Conservation (phyloP, 2,113 vertebrate genomes). For the Empidonax alnorum region DNA sequence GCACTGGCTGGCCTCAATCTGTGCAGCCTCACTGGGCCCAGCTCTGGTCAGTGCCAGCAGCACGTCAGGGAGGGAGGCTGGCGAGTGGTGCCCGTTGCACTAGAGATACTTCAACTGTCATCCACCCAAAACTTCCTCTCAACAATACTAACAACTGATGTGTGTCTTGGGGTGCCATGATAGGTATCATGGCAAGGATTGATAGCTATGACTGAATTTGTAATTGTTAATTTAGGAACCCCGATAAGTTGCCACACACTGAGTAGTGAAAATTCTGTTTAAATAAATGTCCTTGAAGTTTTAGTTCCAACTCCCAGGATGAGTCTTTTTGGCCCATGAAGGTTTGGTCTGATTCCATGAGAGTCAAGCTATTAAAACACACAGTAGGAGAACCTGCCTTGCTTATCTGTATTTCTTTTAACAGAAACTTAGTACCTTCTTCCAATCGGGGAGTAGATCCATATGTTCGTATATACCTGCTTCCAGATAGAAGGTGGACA, state of each 20-base stretch:
- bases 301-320: background rate
- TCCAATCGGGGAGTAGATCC: conserved; percentile 86
- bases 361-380: background rate
- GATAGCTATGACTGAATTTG: background rate
- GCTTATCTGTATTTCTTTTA: background rate
- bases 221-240: background rate
- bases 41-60: background rate
- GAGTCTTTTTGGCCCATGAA: background rate
- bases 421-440: conserved; percentile 86
- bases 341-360: background rate
- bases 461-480: conserved; percentile 90
- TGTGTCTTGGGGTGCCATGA: background rate
- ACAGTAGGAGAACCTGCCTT: background rate
- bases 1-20: background rate
- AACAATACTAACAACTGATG: background rate
- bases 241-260: background rate
- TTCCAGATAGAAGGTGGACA: conserved; percentile 90
- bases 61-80: background rate
- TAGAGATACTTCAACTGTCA: background rate
- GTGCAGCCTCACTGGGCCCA: background rate
- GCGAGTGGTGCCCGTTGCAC: accelerated
- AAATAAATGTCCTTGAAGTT: background rate
- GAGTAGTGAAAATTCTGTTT: background rate
- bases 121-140: background rate
- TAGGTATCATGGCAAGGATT: background rate